Conservation (phyloP, 2,797 vertebrate genomes). For the Gymnocypris eckloni region DNA sequence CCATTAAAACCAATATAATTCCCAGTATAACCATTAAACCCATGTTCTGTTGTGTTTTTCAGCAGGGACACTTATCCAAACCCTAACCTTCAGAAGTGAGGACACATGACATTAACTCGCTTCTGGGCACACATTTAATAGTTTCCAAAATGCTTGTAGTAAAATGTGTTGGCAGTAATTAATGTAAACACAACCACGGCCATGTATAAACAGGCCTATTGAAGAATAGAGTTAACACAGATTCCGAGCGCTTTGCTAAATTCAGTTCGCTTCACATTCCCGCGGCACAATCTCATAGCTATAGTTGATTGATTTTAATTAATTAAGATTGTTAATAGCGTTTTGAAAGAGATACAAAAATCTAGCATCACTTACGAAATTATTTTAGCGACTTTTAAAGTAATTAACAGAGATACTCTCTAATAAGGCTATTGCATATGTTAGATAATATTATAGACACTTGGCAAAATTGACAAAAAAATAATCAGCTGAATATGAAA, state of each 20-base stretch:
- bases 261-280: neutral
- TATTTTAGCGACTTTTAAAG: neutral
- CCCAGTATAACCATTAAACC: no score
- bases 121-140: neutral
- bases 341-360: neutral
- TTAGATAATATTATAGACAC: neutral
- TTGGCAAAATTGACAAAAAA: no score
- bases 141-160: neutral
- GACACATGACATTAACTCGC: neutral
- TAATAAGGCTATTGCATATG: neutral
- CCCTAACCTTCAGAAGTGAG: neutral
- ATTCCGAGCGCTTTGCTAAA: neutral
- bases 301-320: neutral
- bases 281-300: neutral
- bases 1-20: no score
- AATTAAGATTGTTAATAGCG: neutral
- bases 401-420: neutral
- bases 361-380: neutral
- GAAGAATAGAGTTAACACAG: conserved; percentile 3
- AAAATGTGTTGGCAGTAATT: neutral
- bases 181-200: neutral
- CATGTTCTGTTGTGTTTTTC: no score
- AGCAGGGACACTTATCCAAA: neutral
- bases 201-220: neutral
- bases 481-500: no score